Base-by-base conservation (phyloP, 2,888 invertebrate species). In the Drosophila anomalipes region DNA sequence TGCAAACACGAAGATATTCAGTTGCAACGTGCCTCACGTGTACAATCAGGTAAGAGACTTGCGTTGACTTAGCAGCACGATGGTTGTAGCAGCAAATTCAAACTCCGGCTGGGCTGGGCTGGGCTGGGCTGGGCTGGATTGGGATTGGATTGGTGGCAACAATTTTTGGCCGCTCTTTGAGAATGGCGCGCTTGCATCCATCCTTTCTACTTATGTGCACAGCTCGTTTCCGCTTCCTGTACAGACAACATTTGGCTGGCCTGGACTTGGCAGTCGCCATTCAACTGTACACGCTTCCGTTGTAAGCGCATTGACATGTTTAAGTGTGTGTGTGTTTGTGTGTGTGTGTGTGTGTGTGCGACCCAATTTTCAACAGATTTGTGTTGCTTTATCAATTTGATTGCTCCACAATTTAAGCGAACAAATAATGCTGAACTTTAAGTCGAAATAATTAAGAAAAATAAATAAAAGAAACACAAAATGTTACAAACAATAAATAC, bases 211-310 rank as follows among this genome's bases (percentile, higher is more conserved):
- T 84, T 86, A 81, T 82, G 75, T 86, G 85, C 79, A 81, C 79
- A 81, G 78, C 84, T 84, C 82, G 77, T 81, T 81, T 86, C 88
- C 84, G 86, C 53, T 82, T 86, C 88, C 86, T 79, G 76, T 56
- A 65, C 81, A 86, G 88, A 86, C 88, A 87, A 77, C 77, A 78
- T 81, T 84, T 77, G 67, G 81, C 74, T 75, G 77, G 83, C 75
- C 77, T 70, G 56, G 41, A 71, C 79, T 72, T 69, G 85, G 64
- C 67, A 75, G 75, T 78, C 70, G 73, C 80, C 80, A 70, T 69
- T 70, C 64, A 82, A 65, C 63, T 70, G 67, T 49, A 60, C 76
- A 72, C 73, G 70, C 74, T 72, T 80, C 74, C 79, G 70, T 54
- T 70, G 60, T 65, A 72, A 60, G 58, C 16, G 16, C 16, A n/a